Percentiles rank a stretch among this genome's conserved stretches.
phyloP scores from a whole-genome alignment of 2,888 invertebrate species.

The Thumatha senex region DNA sequence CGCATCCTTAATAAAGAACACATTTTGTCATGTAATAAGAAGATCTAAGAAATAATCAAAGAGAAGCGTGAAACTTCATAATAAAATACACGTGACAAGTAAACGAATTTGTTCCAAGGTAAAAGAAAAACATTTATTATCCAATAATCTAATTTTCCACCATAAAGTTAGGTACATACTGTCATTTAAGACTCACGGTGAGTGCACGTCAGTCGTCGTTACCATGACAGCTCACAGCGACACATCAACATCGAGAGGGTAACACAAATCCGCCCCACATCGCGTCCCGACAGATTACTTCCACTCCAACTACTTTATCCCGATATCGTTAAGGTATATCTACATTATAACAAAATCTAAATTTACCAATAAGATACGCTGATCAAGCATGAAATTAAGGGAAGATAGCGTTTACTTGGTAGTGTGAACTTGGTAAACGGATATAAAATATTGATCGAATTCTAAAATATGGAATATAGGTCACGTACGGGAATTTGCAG shows the following conservation, averaged over 20 bases:
- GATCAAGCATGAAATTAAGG: constrained; percentile 65
- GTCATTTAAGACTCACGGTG: constrained; percentile 16
- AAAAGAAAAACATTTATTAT: no score
- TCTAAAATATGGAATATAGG: constrained; percentile 19
- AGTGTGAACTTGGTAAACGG: constrained; percentile 33
- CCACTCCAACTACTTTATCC: constrained; percentile 59
- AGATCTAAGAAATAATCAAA: no score
- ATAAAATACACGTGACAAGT: no score
- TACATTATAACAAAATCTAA: constrained; percentile 65
- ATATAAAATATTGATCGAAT: constrained; percentile 24
- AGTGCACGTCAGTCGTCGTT: constrained; percentile 25
- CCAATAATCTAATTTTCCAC: no score
- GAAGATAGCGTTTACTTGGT: constrained; percentile 40
- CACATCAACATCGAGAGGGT: constrained; percentile 38
- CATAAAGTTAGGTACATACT: neutral
- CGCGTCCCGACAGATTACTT: constrained; percentile 67
- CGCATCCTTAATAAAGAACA: no score
- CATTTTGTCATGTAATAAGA: no score
- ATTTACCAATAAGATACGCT: constrained; percentile 64
- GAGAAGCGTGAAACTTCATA: no score
- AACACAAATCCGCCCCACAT: constrained; percentile 29
- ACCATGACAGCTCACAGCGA: constrained; percentile 44
- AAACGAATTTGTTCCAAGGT: no score
- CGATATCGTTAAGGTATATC: constrained; percentile 40
- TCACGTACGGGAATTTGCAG: constrained; percentile 4